Evolutionary conservation across 2,113 vertebrate genomes (phyloP).

Genomic region (Uria lomvia): DNA sequence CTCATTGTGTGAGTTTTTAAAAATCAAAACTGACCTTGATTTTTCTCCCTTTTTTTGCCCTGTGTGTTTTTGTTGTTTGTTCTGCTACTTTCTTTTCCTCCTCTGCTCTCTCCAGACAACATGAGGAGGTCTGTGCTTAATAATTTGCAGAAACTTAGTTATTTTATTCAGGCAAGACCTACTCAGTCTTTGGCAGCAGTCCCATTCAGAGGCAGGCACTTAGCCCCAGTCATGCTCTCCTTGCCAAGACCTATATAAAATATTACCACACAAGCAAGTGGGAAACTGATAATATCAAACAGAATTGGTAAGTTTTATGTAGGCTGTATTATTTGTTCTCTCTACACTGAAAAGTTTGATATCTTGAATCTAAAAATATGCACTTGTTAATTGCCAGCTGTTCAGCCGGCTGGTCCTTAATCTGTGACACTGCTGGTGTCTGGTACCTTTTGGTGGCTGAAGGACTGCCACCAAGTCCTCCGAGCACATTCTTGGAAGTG

Average conservation of each 20-base stretch:
- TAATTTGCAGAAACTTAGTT: background rate
- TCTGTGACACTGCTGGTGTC: background rate
- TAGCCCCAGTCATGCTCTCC: background rate
- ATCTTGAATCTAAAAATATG: background rate
- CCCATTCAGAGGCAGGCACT: background rate
- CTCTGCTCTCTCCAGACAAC: background rate
- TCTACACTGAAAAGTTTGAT: background rate
- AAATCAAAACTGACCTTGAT: background rate
- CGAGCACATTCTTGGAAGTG: background rate
- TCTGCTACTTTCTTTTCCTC: background rate
- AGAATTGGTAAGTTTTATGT: background rate
- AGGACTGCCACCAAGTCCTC: background rate
- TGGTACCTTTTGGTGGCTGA: background rate
- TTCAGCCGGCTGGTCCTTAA: background rate
- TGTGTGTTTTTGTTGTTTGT: background rate
- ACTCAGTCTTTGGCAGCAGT: background rate
- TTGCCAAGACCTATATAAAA: constrained; percentile 4
- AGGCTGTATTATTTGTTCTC: background rate
- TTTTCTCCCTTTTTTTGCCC: background rate
- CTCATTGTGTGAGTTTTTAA: background rate
- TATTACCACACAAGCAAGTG: background rate
- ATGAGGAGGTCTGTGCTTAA: background rate
- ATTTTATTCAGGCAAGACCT: background rate
- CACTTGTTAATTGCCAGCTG: background rate
- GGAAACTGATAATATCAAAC: background rate